Evolutionary conservation across 2,888 invertebrate species (phyloP).

Genomic region (Tenthredo notha): DNA sequence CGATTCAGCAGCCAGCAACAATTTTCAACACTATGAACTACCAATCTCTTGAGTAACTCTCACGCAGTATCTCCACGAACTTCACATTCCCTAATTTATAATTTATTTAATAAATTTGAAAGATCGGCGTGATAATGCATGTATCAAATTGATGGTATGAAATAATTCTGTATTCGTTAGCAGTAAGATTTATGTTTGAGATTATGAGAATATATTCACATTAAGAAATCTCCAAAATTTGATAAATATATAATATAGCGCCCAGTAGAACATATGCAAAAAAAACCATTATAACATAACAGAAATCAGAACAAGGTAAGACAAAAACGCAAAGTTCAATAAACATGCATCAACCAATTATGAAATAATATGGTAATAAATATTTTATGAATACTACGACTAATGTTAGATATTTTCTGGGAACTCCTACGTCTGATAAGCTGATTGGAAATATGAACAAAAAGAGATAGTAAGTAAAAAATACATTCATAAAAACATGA

Average conservation of each 20-base stretch:
- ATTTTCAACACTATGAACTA: neutral
- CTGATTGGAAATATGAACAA: neutral
- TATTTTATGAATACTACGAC: conserved; percentile 2
- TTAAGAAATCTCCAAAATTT: neutral
- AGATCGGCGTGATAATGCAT: neutral
- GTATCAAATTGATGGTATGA: neutral
- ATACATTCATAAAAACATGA: neutral
- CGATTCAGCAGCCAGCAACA: neutral
- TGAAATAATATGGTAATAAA: conserved; percentile 20
- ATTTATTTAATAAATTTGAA: neutral
- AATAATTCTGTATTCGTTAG: neutral
- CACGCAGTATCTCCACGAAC: neutral
- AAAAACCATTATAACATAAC: neutral
- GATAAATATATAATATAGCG: neutral
- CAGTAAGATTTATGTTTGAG: conserved; percentile 22
- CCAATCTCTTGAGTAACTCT: neutral
- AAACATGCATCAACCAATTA: neutral
- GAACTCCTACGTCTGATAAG: neutral
- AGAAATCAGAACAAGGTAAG: neutral
- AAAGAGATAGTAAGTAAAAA: neutral
- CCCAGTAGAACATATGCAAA: neutral
- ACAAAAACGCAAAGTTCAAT: conserved; percentile 12
- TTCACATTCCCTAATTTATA: conserved; percentile 13
- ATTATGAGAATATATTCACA: neutral
- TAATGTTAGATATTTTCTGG: neutral